Conservation (phyloP, 2,888 invertebrate species). For the Brachypterus glaber region DNA sequence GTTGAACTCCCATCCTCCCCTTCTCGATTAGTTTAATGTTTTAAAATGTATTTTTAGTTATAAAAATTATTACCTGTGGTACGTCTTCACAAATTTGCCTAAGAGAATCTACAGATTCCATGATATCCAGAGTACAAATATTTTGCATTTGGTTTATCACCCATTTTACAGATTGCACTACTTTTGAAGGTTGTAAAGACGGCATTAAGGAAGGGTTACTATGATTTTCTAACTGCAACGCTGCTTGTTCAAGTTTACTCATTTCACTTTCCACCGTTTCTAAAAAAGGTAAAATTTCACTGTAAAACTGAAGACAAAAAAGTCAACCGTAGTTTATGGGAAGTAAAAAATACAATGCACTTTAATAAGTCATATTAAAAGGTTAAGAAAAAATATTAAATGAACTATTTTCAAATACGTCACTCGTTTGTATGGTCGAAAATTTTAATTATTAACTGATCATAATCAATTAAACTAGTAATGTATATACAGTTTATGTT, state of each 20-base stretch:
- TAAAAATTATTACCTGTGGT: slow-evolving; percentile 65
- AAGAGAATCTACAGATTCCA: slow-evolving; percentile 53
- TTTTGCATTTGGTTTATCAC: slow-evolving; percentile 82
- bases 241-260: slow-evolving; percentile 61
- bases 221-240: slow-evolving; percentile 41
- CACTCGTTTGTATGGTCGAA: no score
- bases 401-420: no score
- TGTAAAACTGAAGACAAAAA: slow-evolving; percentile 5
- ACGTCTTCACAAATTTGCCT: slow-evolving; percentile 49
- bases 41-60: no score
- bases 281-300: no score
- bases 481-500: no score
- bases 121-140: slow-evolving; percentile 81
- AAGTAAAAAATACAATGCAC: slow-evolving; percentile 3
- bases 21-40: no score
- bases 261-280: slow-evolving; percentile 77
- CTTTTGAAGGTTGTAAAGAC: slow-evolving; percentile 55
- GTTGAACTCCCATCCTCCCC: no score
- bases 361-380: slow-evolving; percentile 4
- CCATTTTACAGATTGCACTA: slow-evolving; percentile 86
- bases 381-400: no score
- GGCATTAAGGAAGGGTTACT: slow-evolving; percentile 35
- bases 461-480: slow-evolving; percentile 8
- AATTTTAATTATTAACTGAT: no score
- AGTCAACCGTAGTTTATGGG: slow-evolving; percentile 4